Percentiles rank a stretch among this genome's conserved stretches.
Conservation (phyloP, 1,140 invertebrate species). For the Brachionus paranguensis region DNA sequence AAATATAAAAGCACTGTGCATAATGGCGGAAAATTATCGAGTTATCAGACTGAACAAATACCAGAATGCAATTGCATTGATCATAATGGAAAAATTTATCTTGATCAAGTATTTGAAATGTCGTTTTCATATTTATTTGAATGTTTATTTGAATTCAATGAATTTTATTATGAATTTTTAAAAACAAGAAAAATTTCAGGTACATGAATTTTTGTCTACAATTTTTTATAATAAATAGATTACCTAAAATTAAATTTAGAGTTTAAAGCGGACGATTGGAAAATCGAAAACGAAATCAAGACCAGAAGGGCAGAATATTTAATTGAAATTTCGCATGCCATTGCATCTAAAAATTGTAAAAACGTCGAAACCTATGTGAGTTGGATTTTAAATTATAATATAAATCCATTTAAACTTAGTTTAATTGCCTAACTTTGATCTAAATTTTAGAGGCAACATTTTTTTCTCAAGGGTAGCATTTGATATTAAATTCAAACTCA, state of each 20-base stretch:
- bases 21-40: background rate
- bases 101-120: slow-evolving; percentile 26
- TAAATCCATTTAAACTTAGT: background rate
- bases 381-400: background rate
- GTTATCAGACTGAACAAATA: background rate
- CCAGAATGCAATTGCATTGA: background rate
- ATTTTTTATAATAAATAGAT: background rate
- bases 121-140: slow-evolving; percentile 1
- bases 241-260: background rate
- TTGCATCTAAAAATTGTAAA: slow-evolving; percentile 6
- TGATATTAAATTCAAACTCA: too few species aligned
- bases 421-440: background rate
- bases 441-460: background rate
- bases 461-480: too few species aligned
- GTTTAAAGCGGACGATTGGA: background rate
- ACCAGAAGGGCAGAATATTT: background rate
- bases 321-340: background rate
- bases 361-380: background rate
- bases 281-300: background rate
- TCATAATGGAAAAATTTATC: slow-evolving; percentile 6
- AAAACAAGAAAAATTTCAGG: slow-evolving; percentile 20
- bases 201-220: background rate
- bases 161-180: slow-evolving; percentile 29
- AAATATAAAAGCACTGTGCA: background rate
- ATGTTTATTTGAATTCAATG: slow-evolving; percentile 2